Conservation (phyloP, 2,888 invertebrate genomes). For the Prosapia bicincta region DNA sequence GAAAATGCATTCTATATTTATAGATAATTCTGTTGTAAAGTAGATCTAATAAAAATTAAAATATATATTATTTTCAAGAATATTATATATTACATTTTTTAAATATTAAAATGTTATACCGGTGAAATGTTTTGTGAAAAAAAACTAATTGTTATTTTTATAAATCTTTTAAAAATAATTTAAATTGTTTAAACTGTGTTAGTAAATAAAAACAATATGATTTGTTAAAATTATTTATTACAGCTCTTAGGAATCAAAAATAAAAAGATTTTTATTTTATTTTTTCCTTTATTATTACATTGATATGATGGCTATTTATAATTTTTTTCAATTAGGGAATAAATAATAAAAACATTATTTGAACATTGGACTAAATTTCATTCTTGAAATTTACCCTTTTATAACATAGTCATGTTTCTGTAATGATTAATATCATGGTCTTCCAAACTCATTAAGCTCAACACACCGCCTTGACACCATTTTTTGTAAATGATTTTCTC, state of each 20-base stretch:
- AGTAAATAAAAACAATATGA: not conserved
- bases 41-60: too few species aligned
- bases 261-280: not conserved
- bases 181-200: not conserved
- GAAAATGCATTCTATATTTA: not conserved
- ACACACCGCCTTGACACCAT: not conserved
- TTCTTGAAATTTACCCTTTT: not conserved
- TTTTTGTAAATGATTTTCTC: not conserved
- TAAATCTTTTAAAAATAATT: not conserved
- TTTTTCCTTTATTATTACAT: not conserved
- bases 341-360: not conserved
- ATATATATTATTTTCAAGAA: too few species aligned
- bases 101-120: not conserved
- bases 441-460: not conserved
- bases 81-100: not conserved
- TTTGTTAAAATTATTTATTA: not conserved
- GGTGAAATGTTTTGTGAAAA: not conserved
- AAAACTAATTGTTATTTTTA: not conserved
- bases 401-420: too few species aligned
- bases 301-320: too few species aligned
- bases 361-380: not conserved
- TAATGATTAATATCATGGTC: not conserved
- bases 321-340: not conserved
- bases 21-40: not conserved
- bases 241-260: not conserved